Evolutionary conservation across 2,888 invertebrate species (phyloP).

Genomic region (Bellardia bayeri): DNA sequence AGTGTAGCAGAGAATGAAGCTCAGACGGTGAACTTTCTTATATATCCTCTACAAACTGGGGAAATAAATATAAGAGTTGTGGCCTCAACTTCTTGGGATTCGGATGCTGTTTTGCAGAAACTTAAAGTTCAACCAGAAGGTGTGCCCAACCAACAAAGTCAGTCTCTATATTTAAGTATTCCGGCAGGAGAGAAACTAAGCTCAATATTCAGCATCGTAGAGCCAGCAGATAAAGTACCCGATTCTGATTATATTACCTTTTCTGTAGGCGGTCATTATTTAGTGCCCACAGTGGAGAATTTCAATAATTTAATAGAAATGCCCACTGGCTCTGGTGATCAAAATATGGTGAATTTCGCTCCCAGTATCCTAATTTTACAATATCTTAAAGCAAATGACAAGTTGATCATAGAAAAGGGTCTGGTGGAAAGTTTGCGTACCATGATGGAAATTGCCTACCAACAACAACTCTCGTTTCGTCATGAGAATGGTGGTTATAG

Average conservation of each 20-base stretch:
- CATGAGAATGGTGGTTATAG: conserved; percentile 91
- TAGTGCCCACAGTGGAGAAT: conserved; percentile 86
- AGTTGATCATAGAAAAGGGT: conserved; percentile 16
- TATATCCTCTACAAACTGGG: conserved; percentile 88
- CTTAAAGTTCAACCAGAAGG: conserved; percentile 90
- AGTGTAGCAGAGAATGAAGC: conserved; percentile 89
- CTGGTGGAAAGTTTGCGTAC: conserved; percentile 84
- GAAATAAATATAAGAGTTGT: conserved; percentile 88
- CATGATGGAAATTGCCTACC: conserved; percentile 86
- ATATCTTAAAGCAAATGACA: conserved; percentile 88
- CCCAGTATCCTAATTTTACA: conserved; percentile 94
- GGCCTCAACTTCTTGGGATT: conserved; percentile 84
- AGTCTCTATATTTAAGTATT: conserved; percentile 35
- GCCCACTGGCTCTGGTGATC: conserved; percentile 96
- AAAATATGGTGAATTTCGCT: conserved; percentile 96
- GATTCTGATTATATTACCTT: conserved; percentile 86
- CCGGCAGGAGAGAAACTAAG: conserved; percentile 35
- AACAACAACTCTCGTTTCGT: conserved; percentile 89
- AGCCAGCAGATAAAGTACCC: conserved; percentile 87
- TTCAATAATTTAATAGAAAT: conserved; percentile 89
- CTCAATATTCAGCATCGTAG: conserved; percentile 83
- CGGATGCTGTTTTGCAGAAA: conserved; percentile 87
- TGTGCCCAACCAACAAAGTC: conserved; percentile 84
- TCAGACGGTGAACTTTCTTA: conserved; percentile 88
- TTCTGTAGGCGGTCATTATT: conserved; percentile 85